Evolutionary conservation across 2,113 vertebrate genomes (phyloP).

Genomic region (Chaenogobius annularis): DNA sequence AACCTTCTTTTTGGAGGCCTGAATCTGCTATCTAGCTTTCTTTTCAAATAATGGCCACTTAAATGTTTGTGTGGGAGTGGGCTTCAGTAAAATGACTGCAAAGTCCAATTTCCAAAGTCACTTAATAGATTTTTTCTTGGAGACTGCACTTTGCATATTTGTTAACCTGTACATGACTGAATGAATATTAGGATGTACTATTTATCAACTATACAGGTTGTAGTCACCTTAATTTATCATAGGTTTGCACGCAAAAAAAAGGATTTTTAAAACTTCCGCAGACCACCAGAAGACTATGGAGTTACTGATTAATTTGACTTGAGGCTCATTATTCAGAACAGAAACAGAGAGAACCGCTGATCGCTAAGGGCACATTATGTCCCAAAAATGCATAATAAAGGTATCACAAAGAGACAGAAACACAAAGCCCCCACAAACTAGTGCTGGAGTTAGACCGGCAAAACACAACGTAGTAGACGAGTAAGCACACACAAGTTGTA

Average conservation of each 20-base stretch:
- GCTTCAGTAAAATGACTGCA: slow-evolving; percentile 42
- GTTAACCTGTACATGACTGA: not conserved
- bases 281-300: not conserved
- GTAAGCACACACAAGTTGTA: no score
- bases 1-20: slow-evolving; percentile 32
- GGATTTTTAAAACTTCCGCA: not conserved
- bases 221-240: not conserved
- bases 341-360: not conserved
- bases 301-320: slow-evolving; percentile 2
- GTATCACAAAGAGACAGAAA: not conserved
- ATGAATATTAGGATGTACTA: not conserved
- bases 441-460: not conserved
- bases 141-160: not conserved
- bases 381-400: not conserved
- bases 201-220: not conserved
- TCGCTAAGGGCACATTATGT: not conserved
- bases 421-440: not conserved
- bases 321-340: slow-evolving; percentile 6
- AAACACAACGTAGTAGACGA: not conserved
- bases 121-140: not conserved
- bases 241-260: not conserved
- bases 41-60: slow-evolving; percentile 43
- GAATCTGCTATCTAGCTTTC: slow-evolving; percentile 31
- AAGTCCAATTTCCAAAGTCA: slow-evolving; percentile 4
- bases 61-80: slow-evolving; percentile 52